A percentile compares a stretch with the other conserved stretches of the same genome.
Conservation (phyloP, 2,797 vertebrate genomes). For the Cebuella pygmaea region DNA sequence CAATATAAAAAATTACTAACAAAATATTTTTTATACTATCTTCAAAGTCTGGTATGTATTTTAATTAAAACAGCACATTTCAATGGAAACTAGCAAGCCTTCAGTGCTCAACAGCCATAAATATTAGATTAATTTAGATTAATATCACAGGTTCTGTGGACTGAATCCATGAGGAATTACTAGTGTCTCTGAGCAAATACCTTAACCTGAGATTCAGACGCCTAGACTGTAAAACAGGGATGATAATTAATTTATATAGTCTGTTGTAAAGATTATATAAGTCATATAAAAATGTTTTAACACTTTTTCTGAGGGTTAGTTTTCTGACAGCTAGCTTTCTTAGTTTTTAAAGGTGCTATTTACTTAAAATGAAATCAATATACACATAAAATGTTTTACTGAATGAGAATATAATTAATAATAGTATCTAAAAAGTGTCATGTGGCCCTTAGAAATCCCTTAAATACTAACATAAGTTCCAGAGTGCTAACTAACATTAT, state of each 20-base stretch:
- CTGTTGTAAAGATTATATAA: background rate
- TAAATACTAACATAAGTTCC: background rate
- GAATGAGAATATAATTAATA: background rate
- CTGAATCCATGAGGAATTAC: background rate
- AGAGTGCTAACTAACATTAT: background rate
- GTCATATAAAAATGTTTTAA: background rate
- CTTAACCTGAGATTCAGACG: background rate
- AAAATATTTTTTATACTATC: background rate
- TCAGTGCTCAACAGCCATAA: background rate
- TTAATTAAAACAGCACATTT: conserved; percentile 12
- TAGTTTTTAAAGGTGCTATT: conserved; percentile 12
- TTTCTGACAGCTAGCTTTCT: background rate
- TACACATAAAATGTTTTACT: background rate
- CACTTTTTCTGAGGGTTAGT: background rate
- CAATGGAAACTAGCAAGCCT: background rate
- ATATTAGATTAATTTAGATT: background rate
- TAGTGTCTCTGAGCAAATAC: conserved; percentile 8
- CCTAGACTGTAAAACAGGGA: background rate
- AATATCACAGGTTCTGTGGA: background rate
- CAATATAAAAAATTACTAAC: background rate
- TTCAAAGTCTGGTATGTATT: background rate
- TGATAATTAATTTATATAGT: background rate
- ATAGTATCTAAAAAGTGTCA: background rate
- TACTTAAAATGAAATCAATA: conserved; percentile 53
- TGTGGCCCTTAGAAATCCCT: background rate